A percentile compares a stretch with the other conserved stretches of the same genome.
Conservation (phyloP, 1,140 invertebrate genomes). For the Hermetia illucens region DNA sequence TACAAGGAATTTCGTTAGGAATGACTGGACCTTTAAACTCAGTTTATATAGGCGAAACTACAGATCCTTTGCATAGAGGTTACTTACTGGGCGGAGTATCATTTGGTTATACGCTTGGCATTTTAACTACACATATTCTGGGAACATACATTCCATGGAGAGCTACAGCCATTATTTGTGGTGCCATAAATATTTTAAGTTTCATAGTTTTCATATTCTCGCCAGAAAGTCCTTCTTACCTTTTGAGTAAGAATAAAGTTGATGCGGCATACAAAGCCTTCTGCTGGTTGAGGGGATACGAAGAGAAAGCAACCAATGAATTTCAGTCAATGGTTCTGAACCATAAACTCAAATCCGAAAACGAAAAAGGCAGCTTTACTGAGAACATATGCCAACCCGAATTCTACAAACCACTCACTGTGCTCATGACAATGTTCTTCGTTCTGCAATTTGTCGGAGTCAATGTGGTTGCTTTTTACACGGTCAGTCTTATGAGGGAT, state of each 20-base stretch:
- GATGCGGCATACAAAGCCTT: conserved; percentile 36
- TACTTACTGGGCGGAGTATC: conserved; percentile 39
- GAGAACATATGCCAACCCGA: conserved; percentile 29
- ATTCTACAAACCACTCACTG: conserved; percentile 41
- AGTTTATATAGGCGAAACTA: conserved; percentile 42
- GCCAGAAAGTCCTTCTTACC: conserved; percentile 60
- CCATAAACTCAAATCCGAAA: conserved; percentile 4
- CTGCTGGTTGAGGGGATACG: conserved; percentile 35
- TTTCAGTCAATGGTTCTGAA: conserved; percentile 28
- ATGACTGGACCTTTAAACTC: conserved; percentile 34
- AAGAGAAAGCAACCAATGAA: conserved; percentile 33
- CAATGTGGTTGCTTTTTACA: conserved; percentile 59
- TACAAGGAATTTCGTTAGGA: conserved; percentile 45
- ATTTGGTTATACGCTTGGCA: conserved; percentile 38
- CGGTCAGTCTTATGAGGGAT: conserved; percentile 44
- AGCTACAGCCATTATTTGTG: conserved; percentile 37
- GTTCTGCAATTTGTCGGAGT: conserved; percentile 46
- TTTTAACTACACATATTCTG: conserved; percentile 39
- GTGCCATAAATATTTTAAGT: conserved; percentile 30
- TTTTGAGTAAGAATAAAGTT: conserved; percentile 37
- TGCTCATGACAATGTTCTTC: conserved; percentile 43
- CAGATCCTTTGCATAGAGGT: conserved; percentile 39
- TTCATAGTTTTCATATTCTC: conserved; percentile 34
- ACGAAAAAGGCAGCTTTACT: conserved; percentile 13
- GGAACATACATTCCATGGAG: conserved; percentile 45